Conservation (phyloP, 2,888 invertebrate genomes). For the Pterostichus niger region DNA sequence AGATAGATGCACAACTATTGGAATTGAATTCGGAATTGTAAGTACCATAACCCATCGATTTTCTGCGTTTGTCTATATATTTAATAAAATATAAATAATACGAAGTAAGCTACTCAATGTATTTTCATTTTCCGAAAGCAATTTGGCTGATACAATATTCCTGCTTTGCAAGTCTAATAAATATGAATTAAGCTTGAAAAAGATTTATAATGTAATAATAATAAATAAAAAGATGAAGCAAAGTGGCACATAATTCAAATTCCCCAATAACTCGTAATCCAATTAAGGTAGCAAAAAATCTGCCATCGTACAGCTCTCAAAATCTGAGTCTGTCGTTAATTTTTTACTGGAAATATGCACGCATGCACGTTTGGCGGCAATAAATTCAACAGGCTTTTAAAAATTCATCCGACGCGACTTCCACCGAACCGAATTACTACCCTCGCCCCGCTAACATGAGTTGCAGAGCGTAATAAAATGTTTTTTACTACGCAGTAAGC, state of each 20-base stretch:
- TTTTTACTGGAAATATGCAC: constrained; percentile 44
- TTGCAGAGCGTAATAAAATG: constrained; percentile 54
- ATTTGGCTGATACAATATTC: too few relatives aligned
- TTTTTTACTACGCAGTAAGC: constrained; percentile 52
- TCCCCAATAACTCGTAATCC: constrained; percentile 29
- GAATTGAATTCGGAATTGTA: too few relatives aligned
- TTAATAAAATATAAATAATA: too few relatives aligned
- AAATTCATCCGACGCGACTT: constrained; percentile 56
- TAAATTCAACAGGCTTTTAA: constrained; percentile 58
- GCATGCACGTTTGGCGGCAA: constrained; percentile 36
- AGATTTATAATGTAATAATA: constrained; percentile 23
- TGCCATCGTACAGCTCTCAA: neutral
- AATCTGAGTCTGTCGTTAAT: constrained; percentile 37
- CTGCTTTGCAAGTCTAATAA: neutral
- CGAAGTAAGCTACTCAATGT: too few relatives aligned
- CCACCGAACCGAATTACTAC: constrained; percentile 32
- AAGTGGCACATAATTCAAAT: constrained; percentile 27
- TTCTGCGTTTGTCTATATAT: too few relatives aligned
- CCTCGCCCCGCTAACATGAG: neutral
- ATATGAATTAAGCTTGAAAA: constrained; percentile 17
- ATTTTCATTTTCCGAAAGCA: too few relatives aligned
- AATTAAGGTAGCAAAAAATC: constrained; percentile 40
- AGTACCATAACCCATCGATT: too few relatives aligned
- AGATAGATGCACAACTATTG: too few relatives aligned
- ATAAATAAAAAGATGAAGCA: constrained; percentile 31